Percentiles rank a stretch among this genome's conserved stretches.
Conservation (phyloP, 2,888 invertebrate species). For the Ditula angustiorana region DNA sequence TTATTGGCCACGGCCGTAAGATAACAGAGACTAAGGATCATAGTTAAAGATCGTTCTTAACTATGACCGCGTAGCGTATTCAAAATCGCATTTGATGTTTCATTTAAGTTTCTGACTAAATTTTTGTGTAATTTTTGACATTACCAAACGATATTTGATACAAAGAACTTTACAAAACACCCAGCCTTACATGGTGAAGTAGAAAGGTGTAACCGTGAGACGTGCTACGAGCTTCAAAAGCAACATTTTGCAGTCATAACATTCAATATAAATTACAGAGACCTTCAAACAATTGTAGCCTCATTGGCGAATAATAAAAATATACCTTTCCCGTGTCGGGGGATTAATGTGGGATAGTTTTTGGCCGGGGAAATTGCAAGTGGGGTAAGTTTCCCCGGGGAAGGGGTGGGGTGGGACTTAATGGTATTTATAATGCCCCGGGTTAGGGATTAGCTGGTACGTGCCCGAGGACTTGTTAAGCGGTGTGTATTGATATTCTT, state of each 20-base stretch:
- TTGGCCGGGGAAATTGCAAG: slow-evolving; percentile 65
- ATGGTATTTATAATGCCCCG: slow-evolving; percentile 76
- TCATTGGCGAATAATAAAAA: slow-evolving; percentile 68
- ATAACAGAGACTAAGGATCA: no score
- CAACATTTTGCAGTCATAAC: slow-evolving; percentile 4
- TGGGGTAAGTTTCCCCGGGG: slow-evolving; percentile 49
- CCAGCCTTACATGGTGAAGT: no score
- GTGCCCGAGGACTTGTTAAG: slow-evolving; percentile 52
- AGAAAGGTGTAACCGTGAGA: no score
- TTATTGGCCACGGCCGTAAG: no score
- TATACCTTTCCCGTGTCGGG: slow-evolving; percentile 57
- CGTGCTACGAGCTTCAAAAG: no score
- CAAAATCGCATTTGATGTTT: no score
- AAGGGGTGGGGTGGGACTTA: slow-evolving; percentile 50
- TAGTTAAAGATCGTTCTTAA: no score
- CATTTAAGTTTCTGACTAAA: no score
- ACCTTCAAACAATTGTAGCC: slow-evolving; percentile 65
- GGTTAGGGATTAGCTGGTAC: slow-evolving; percentile 63
- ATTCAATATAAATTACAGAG: not conserved
- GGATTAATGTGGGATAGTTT: slow-evolving; percentile 79
- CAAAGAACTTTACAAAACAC: no score
- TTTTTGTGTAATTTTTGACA: no score
- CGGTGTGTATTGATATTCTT: slow-evolving; percentile 46
- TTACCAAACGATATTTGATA: no score
- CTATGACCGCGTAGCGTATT: no score